Percentiles rank a stretch among this genome's conserved stretches.
Conservation (phyloP, 2,797 vertebrate genomes). For the Peromyscus aztecus region DNA sequence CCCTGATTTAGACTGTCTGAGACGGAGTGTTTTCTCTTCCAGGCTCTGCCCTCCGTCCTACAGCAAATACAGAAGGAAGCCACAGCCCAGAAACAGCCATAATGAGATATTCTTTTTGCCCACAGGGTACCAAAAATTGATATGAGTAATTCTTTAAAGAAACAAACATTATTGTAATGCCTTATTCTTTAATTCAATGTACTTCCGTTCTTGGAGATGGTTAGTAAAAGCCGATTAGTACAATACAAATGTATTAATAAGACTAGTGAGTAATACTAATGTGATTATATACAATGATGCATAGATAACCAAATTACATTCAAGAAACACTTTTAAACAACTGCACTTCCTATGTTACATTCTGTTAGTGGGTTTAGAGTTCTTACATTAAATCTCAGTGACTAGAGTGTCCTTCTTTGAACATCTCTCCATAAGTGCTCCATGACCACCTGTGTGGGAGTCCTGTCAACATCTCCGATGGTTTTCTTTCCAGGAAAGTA, state of each 20-base stretch:
- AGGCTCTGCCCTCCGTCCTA: neutral
- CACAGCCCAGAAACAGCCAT: neutral
- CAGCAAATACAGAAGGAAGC: neutral
- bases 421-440: neutral
- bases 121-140: conserved; percentile 30
- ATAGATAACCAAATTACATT: neutral
- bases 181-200: conserved; percentile 19
- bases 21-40: neutral
- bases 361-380: neutral
- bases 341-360: neutral
- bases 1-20: conserved; percentile 36
- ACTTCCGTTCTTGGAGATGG: neutral
- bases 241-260: neutral
- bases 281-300: neutral
- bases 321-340: neutral
- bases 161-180: neutral
- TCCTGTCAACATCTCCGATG: neutral
- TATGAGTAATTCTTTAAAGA: neutral
- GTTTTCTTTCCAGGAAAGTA: conserved; percentile 39
- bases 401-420: neutral
- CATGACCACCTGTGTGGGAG: neutral
- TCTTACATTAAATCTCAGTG: conserved; percentile 2
- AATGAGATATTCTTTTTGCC: conserved; percentile 10
- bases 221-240: conserved; percentile 22
- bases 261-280: neutral